phyloP scores from a whole-genome alignment of 2,113 vertebrate genomes.

The Ornithorhynchus anatinus region DNA sequence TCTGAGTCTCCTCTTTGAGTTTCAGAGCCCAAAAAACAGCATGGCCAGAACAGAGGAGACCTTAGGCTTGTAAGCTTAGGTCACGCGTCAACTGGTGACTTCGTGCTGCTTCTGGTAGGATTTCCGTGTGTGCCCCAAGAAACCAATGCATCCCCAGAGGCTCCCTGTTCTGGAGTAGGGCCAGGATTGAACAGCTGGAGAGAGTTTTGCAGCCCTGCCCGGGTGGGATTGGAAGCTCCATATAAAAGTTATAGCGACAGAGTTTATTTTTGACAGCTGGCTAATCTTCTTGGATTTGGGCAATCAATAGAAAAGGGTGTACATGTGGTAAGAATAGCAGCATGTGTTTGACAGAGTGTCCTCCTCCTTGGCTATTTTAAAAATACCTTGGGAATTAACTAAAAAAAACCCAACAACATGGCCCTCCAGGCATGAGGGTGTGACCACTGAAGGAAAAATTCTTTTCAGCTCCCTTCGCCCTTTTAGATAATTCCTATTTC shows the following conservation, averaged over 20 bases:
- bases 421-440: slow-evolving; percentile 11
- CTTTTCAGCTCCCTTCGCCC: slow-evolving; percentile 22
- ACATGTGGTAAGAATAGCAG: slow-evolving; percentile 44
- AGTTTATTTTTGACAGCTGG: slow-evolving; percentile 47
- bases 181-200: background rate
- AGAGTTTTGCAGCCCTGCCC: background rate
- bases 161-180: slow-evolving; percentile 14
- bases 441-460: slow-evolving; percentile 42
- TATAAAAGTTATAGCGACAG: background rate
- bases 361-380: slow-evolving; percentile 30
- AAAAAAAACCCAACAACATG: slow-evolving; percentile 48
- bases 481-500: slow-evolving; percentile 21
- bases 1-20: no score
- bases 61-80: no score
- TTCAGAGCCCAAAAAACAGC: no score
- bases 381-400: slow-evolving; percentile 55
- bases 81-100: no score
- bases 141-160: slow-evolving; percentile 11
- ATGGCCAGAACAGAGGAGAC: no score
- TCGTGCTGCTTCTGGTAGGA: slow-evolving; percentile 23
- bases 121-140: slow-evolving; percentile 43
- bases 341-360: slow-evolving; percentile 16
- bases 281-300: slow-evolving; percentile 60
- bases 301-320: slow-evolving; percentile 24
- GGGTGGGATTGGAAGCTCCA: background rate